Conservation (phyloP, 2,797 vertebrate species). For the Adelosebastes latens region DNA sequence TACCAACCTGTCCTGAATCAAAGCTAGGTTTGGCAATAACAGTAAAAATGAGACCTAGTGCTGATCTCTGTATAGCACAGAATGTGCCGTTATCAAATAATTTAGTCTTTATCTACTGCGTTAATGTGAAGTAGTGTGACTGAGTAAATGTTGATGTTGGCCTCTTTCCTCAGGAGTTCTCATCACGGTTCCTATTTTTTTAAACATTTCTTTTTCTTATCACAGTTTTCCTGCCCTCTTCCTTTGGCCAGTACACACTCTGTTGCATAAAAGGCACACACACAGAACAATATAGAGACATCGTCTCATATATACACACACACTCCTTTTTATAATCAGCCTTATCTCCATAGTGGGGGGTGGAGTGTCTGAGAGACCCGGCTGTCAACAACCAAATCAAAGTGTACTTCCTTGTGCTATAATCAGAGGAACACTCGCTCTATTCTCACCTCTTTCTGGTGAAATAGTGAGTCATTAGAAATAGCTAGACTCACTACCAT, state of each 20-base stretch:
- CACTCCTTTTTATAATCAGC: slow-evolving; percentile 59
- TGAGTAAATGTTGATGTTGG: slow-evolving; percentile 36
- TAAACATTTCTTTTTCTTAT: slow-evolving; percentile 45
- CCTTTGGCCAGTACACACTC: slow-evolving; percentile 18
- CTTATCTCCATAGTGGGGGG: slow-evolving; percentile 56
- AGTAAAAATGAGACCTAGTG: not conserved
- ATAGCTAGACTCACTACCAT: not conserved
- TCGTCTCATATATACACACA: not conserved
- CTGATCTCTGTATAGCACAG: not conserved
- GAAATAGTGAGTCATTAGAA: slow-evolving; percentile 45
- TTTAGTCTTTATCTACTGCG: slow-evolving; percentile 4
- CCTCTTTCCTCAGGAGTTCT: slow-evolving; percentile 1
- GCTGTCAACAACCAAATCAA: slow-evolving; percentile 73
- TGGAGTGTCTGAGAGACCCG: slow-evolving; percentile 24
- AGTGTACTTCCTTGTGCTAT: slow-evolving; percentile 56
- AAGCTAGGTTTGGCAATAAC: slow-evolving; percentile 10
- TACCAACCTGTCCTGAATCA: not conserved
- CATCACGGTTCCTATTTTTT: slow-evolving; percentile 15
- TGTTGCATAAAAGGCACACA: slow-evolving; percentile 29
- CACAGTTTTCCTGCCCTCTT: slow-evolving; percentile 46
- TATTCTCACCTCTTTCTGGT: slow-evolving; percentile 11
- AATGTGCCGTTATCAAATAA: slow-evolving; percentile 18
- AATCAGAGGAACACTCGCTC: slow-evolving; percentile 33
- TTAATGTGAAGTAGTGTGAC: not conserved
- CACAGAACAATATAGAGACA: slow-evolving; percentile 8